phyloP scores from a whole-genome alignment of 37 sponge, comb jelly and placozoan genomes.

The Eunapius fragilis region DNA sequence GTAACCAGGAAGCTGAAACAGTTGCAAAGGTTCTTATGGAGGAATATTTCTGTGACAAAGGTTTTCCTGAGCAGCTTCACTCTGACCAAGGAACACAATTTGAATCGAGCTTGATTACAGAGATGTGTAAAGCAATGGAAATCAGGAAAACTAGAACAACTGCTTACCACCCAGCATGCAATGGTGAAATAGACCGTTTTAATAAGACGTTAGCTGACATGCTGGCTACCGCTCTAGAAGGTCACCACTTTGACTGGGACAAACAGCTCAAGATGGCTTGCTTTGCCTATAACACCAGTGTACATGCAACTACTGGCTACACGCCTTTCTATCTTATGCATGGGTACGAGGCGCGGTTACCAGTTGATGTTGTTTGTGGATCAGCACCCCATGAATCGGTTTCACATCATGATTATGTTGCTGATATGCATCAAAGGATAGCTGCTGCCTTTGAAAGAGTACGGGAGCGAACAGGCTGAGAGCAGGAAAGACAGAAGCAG shows the following conservation, averaged over 20 bases:
- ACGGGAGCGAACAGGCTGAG: too few species aligned
- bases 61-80: constrained; percentile 11
- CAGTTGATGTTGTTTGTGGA: constrained; percentile 33
- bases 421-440: constrained; percentile 1
- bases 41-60: neutral
- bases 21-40: neutral
- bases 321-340: constrained; percentile 21
- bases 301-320: constrained; percentile 17
- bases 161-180: constrained; percentile 27
- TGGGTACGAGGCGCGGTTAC: constrained; percentile 28
- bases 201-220: constrained; percentile 17
- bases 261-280: constrained; percentile 2
- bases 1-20: constrained; percentile 5
- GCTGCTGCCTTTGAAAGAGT: neutral
- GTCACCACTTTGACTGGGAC: constrained; percentile 21
- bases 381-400: neutral
- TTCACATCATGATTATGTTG: neutral
- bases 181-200: constrained; percentile 23
- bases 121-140: too few species aligned
- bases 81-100: constrained; percentile 4
- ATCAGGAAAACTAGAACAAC: constrained; percentile 29
- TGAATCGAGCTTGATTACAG: too few species aligned
- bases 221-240: constrained; percentile 6
- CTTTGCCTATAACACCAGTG: constrained; percentile 28
- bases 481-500: constrained; percentile 4